Base-by-base conservation (phyloP, 2,113 vertebrate genomes). In the Bungarus multicinctus region DNA sequence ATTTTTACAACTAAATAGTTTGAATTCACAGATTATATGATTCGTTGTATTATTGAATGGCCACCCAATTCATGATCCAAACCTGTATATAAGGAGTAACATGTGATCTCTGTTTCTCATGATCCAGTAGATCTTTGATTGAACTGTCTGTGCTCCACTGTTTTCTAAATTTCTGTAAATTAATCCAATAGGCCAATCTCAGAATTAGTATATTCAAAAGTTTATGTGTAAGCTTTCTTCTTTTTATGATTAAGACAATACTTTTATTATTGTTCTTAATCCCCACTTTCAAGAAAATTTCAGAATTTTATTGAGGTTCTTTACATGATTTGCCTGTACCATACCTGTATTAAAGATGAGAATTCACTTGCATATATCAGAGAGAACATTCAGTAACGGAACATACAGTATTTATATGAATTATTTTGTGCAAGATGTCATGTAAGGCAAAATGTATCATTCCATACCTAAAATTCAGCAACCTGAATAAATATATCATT, bases 401-500 rank as follows among this genome's bases (percentile, higher is more conserved):
- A 89, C 14, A 69, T 34, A n/a, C n/a, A n/a, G n/a, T n/a, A 34
- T 34, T 74, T 74, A 34, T n/a, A 20, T 50, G 47, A 64, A 45
- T 47, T 27, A 58, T 20, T 25, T 58, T 58, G 54, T 89, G 54
- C 53, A 57, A 25, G 27, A 50, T 50, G 9, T 47, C 43, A 30
- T 0, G 12, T 47, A 14, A 69, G n/a, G 52, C 22, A 57, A 55
- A 69, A n/a, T 55, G 6, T 57, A 14, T 55, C 23, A 45, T 96
- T 96, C 96, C 94, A 96, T 93, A 74, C 91, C 94, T 94, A 96
- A 96, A 95, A 52, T 60, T 69, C 22, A 95, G 95, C 92, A 94
- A 94, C 96, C 95, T 97, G 96, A 96, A 97, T 97, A 97, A 85
- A 96, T 95, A 96, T 96, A 96, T 97, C 96, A 96, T 95, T 96